Evolutionary conservation across 2,797 vertebrate species (phyloP), one percentile per base, ranked within the genome.

Genomic region (Dryobates pubescens): DNA sequence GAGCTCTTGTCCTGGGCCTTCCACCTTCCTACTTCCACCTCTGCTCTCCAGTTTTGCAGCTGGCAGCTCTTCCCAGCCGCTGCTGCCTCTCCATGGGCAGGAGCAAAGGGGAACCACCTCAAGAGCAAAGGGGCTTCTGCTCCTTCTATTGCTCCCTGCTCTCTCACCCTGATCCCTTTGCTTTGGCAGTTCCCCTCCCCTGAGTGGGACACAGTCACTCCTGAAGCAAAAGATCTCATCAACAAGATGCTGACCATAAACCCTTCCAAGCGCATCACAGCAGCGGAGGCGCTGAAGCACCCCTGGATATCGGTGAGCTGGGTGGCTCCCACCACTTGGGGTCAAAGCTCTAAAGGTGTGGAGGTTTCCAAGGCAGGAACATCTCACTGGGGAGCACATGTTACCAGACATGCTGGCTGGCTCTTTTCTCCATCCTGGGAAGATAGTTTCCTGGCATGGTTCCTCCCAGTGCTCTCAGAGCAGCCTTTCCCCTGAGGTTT

Each of bases 181-280:
- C 88, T 96, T 91, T 96, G 95, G 79, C 93, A 99, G 99, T 99
- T 99, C 96, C 99, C 99, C 1, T 99, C 99, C 27, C 99, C 99
- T 11, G 99, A 99, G 94, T 99, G 99, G 99, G 99, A 99, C 97
- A 99, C 99, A 0, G 99, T 99, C 77, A 99, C 99, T 26, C 99
- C 99, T 0, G 99, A 99, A 97, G 99, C 99, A 3, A 99, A 99
- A 98, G 99, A 99, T 79, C 98, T 99, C 57, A 99, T 99, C 88
- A 99, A 99, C 90, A 99, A 99, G 97, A 99, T 99, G 99, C 67
- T 99, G 96, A 99, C 99, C 89, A 99, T 99, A 96, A 99, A 99
- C 86, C 99, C 99, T 0, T 97, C 98, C 49, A 99, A 99, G 83
- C 98, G 99, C 63, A 99, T 99, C 97, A 99, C 98, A 0, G 99